Percentiles rank a stretch among this genome's conserved stretches.
Evolutionary conservation across 2,888 invertebrate species (phyloP).

Genomic region (Teleiodes luculella): DNA sequence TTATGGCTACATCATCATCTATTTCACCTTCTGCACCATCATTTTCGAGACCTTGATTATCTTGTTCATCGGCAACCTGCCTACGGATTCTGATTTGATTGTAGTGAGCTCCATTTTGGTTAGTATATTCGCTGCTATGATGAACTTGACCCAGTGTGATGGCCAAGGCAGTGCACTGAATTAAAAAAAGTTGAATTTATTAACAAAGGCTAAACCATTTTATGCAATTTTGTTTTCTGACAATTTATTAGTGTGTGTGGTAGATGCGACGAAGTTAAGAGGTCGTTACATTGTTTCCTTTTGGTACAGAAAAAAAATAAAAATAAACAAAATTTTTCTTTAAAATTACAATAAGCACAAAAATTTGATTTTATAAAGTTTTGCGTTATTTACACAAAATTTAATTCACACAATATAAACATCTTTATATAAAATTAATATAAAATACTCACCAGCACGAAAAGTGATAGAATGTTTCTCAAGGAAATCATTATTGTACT

Average conservation of each 20-base stretch:
- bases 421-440: too few relatives aligned
- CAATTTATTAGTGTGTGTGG: too few relatives aligned
- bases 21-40: background rate
- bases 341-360: too few relatives aligned
- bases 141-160: conserved; percentile 23
- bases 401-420: too few relatives aligned
- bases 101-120: conserved; percentile 24
- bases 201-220: too few relatives aligned
- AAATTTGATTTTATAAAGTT: too few relatives aligned
- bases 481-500: background rate
- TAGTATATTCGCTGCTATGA: conserved; percentile 24
- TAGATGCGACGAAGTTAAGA: too few relatives aligned
- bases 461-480: background rate
- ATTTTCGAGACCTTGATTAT: background rate
- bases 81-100: conserved; percentile 30
- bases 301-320: too few relatives aligned
- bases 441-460: background rate
- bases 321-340: too few relatives aligned
- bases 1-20: background rate
- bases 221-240: too few relatives aligned
- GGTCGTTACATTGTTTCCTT: too few relatives aligned
- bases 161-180: conserved; percentile 27
- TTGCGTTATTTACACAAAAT: too few relatives aligned
- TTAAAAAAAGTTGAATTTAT: background rate
- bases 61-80: conserved; percentile 15